Base-by-base conservation (phyloP, 2,888 invertebrate species). In the Plebejus melissa region DNA sequence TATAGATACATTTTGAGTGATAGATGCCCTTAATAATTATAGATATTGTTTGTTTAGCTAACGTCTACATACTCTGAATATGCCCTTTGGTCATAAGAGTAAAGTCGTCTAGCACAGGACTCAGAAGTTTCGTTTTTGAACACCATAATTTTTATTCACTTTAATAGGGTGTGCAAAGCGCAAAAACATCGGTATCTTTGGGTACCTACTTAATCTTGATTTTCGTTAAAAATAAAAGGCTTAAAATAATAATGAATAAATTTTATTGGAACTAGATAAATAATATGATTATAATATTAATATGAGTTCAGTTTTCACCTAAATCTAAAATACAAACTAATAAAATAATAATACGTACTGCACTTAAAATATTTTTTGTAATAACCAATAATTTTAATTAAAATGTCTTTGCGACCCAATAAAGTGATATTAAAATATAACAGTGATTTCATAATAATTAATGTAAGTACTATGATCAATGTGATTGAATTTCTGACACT, bases 211-310 rank as follows among this genome's bases (percentile, higher is more conserved):
- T 32, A 32, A 50, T 13, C 54, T 54, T 54, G 13, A 16, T 54
- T 50, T 54, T 54, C 13, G 54, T 54, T 54, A 46, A 54, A 54
- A 54, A 54, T 54, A 4, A 54, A 54, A 16, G 16, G 16, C 9
- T 46, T 46, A 46, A 46, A 9, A 54, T 13, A 50, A 16, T 50
- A 54, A 54, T 54, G 4, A 54, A 16, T 54, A 54, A 54, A 57
- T 57, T 74, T 74, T 36, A 65, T 65, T 65, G 11, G 65, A 65
- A 32, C 65, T 65, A 65, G 65, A 65, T 65, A 65, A 65, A 65
- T 65, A 65, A 65, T 65, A 65, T 65, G 65, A 36, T 65, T 36
- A 65, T 22, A 65, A 65, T 65, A 32, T 9, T 65, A 36, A 2
- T 28, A 60, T 36, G 13, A 65, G 32, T 65, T 65, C 5, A 65